Base-by-base conservation (phyloP, 1,140 invertebrate species). In the Teleogryllus occipitalis region DNA sequence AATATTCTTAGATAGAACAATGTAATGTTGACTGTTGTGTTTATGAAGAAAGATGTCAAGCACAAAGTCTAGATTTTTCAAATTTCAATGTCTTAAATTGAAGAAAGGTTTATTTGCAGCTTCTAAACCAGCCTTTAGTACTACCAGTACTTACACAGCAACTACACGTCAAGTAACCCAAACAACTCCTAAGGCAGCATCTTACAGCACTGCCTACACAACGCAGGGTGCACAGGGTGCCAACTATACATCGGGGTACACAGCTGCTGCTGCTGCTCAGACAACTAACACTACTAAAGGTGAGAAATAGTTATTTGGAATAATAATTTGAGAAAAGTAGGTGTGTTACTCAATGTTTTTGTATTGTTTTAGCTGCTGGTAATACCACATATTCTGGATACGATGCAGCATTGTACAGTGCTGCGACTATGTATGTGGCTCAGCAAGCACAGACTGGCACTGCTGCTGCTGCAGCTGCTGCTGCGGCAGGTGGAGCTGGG, bases 401-500 rank as follows among this genome's bases (percentile, higher is more conserved):
- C 89, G 95, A 97, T 90, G 93, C 95, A 85, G 96, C 96, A 83
- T 89, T 97, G 78, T 97, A 97, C 88, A 96, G 94, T 88, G 95
- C 96, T 84, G 95, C 95, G 81, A 95, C 94, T 81, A 95, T 95
- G 90, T 97, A 96, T 87, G 95, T 96, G 83, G 94, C 95, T 82
- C 95, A 96, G 87, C 94, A 94, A 84, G 87, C 86, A 46, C 72
- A 75, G 7, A 78, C 81, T 49, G 82, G 81, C 5, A 47, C 80
- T 72, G 54, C 21, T 15, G 79, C 65, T 73, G 78, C 76, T 7
- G 54, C 81, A 76, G 74, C 79, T 47, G 74, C 74, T 27, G 47
- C 80, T 5, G 72, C 15, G 7, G 79, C 78, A 27, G 78, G 80
- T 75, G 82, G 82, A 8, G 81, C 81, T 65, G 78, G 78, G 7